Percentiles rank a stretch among this genome's conserved stretches.
These are phyloP conservation scores for Drosophila teissieri DNA, from an alignment of 1,140 invertebrate genomes.

Conservation along the genomic window DNA sequence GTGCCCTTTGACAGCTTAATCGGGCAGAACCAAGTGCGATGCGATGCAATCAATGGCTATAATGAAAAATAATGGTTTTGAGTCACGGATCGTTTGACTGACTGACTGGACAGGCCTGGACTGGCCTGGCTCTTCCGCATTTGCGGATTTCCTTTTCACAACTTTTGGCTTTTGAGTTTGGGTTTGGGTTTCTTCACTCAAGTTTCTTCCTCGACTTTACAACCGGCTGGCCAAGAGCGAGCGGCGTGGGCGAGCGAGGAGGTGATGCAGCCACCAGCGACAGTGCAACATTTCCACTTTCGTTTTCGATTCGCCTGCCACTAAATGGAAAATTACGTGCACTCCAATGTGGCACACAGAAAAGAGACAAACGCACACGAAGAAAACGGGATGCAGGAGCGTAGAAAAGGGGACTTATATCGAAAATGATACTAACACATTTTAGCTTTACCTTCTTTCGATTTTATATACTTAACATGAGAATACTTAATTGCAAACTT, in stretches of 20 bases:
- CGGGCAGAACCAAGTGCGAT: constrained; percentile 32
- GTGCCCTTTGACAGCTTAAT: constrained; percentile 19
- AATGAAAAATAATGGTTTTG: constrained; percentile 42
- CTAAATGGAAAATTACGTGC: constrained; percentile 70
- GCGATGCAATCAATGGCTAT: constrained; percentile 13
- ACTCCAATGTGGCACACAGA: constrained; percentile 63
- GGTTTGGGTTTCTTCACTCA: constrained; percentile 36
- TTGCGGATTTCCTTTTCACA: constrained; percentile 31
- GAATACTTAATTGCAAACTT: too few species aligned
- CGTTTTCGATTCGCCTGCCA: constrained; percentile 60
- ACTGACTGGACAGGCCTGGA: neutral
- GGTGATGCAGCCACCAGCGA: constrained; percentile 26
- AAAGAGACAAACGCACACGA: constrained; percentile 17
- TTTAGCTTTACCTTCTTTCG: too few species aligned
- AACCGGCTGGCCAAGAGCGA: constrained; percentile 48
- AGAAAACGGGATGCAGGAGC: constrained; percentile 4
- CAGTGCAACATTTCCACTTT: constrained; percentile 77
- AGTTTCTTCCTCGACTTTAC: constrained; percentile 5
- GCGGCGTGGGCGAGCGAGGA: constrained; percentile 31
- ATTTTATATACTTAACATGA: too few species aligned
- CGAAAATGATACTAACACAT: too few species aligned
- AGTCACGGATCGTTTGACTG: constrained; percentile 38
- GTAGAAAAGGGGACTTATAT: neutral
- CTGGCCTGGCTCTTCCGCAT: constrained; percentile 21
- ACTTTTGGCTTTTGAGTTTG: constrained; percentile 35